Percentiles rank a stretch among this genome's conserved stretches.
Conservation (phyloP, 2,888 invertebrate species). For the Stenichneumon culpator region DNA sequence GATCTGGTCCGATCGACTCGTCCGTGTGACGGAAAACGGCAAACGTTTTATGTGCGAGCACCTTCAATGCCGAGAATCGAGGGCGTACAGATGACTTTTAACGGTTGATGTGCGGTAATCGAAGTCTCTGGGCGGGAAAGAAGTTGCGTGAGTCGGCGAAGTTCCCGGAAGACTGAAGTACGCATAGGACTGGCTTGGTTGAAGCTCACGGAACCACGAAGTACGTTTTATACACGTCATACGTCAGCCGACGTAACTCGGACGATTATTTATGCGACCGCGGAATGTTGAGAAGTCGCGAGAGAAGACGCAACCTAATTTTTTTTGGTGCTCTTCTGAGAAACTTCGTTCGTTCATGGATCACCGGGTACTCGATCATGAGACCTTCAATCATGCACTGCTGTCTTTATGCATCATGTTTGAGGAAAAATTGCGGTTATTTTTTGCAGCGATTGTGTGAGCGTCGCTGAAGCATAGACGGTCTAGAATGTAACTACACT, state of each 20-base stretch:
- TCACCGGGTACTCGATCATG: not conserved
- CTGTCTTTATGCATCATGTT: not conserved
- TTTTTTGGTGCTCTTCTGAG: constrained; percentile 13
- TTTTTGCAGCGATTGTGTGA: not conserved
- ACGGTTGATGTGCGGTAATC: not conserved
- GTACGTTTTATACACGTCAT: not conserved
- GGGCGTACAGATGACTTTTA: not conserved
- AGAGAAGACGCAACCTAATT: constrained; percentile 12
- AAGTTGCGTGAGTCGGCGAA: constrained; percentile 1
- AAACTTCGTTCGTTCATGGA: constrained; percentile 1
- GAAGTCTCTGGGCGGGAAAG: not conserved
- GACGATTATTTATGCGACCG: constrained; percentile 27
- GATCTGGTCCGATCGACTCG: too few species aligned
- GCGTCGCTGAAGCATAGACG: not conserved
- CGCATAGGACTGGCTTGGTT: not conserved
- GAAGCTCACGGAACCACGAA: not conserved
- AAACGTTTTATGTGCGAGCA: too few species aligned
- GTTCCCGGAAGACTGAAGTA: not conserved
- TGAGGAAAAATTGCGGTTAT: not conserved
- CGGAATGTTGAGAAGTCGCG: constrained; percentile 15
- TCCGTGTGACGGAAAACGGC: too few species aligned
- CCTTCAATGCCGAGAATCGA: constrained; percentile 13
- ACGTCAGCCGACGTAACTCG: constrained; percentile 38
- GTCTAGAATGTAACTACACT: not conserved
- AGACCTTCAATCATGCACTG: not conserved